These are phyloP conservation scores for Ctenosaura bakeri DNA, from an alignment of 2,797 vertebrate genomes.

Conservation along the genomic window DNA sequence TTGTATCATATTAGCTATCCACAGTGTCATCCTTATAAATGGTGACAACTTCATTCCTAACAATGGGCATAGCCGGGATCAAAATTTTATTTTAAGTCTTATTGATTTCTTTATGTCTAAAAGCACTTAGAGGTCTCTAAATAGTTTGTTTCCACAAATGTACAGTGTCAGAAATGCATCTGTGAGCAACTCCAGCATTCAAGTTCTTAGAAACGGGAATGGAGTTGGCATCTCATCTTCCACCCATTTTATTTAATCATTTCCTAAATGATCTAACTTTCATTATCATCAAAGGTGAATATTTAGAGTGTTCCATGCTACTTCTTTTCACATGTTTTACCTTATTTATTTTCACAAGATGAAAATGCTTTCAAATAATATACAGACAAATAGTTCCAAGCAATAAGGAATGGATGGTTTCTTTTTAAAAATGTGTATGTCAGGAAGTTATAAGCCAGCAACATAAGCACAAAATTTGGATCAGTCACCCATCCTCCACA, in stretches of 20 bases:
- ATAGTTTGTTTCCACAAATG: neutral
- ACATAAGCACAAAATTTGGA: neutral
- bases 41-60: neutral
- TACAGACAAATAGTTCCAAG: neutral
- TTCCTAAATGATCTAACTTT: slow-evolving; percentile 28
- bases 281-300: slow-evolving; percentile 33
- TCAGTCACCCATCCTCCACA: neutral
- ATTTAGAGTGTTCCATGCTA: slow-evolving; percentile 31
- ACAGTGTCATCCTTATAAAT: neutral
- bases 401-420: neutral
- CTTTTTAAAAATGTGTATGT: neutral
- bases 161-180: neutral
- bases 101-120: neutral
- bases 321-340: slow-evolving; percentile 13
- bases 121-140: neutral
- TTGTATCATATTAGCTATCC: neutral
- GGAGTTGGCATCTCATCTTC: neutral
- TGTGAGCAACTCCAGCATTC: neutral
- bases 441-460: neutral
- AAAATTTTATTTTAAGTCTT: neutral
- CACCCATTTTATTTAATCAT: slow-evolving; percentile 3
- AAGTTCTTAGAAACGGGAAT: neutral
- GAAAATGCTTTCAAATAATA: slow-evolving; percentile 47
- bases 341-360: neutral
- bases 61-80: neutral